Evolutionary conservation across 1,140 invertebrate species (phyloP).

Genomic region (Drosophila repleta): DNA sequence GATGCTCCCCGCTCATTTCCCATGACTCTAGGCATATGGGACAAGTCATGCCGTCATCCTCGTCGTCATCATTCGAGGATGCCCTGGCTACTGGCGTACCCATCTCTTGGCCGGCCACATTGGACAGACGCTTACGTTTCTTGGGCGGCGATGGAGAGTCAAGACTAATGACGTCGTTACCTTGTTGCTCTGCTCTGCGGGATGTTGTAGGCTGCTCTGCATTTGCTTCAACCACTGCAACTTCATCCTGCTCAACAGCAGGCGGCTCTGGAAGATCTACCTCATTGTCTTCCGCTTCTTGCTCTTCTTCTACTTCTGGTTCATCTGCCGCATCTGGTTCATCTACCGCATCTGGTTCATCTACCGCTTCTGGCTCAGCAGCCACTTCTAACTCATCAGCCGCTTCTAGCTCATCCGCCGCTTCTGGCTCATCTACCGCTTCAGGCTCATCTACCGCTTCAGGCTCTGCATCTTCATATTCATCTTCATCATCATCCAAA

Average conservation of each 20-base stretch:
- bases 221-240: not conserved
- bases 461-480: not conserved
- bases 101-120: not conserved
- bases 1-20: constrained; percentile 93
- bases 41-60: constrained; percentile 89
- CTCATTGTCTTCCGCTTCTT: not conserved
- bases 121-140: constrained; percentile 65
- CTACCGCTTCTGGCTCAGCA: not conserved
- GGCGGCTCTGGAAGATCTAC: not conserved
- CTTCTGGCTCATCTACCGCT: not conserved
- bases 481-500: not conserved
- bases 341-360: not conserved
- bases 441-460: not conserved
- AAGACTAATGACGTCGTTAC: constrained; percentile 33
- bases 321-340: not conserved
- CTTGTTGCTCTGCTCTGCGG: constrained; percentile 1
- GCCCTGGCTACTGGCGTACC: constrained; percentile 27
- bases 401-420: not conserved
- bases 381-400: not conserved
- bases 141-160: constrained; percentile 66
- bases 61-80: constrained; percentile 67
- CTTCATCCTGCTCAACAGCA: not conserved
- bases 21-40: constrained; percentile 94
- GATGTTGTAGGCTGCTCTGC: constrained; percentile 11
- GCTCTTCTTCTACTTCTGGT: not conserved